These are phyloP conservation scores for Agelaius tricolor DNA, from an alignment of 2,113 vertebrate species.

Conservation along the genomic window DNA sequence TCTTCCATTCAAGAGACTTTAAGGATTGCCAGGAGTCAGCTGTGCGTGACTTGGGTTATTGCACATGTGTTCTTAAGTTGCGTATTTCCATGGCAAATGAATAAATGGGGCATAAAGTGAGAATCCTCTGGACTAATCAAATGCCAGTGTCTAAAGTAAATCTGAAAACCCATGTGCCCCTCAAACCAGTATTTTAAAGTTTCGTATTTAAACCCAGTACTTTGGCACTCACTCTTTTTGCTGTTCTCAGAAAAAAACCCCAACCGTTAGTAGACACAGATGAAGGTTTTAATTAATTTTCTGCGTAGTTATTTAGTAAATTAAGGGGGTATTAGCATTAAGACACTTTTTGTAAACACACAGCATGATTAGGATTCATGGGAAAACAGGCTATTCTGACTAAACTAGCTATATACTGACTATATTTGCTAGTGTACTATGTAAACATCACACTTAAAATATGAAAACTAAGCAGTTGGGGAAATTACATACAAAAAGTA, in stretches of 20 bases:
- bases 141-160: not conserved
- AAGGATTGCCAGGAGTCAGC: no score
- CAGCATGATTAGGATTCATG: fast-evolving
- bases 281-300: not conserved
- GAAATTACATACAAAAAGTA: fast-evolving
- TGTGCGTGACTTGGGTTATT: fast-evolving
- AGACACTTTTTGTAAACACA: not conserved
- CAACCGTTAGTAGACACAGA: not conserved
- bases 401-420: fast-evolving
- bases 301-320: not conserved
- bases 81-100: fast-evolving
- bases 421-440: fast-evolving
- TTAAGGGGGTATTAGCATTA: not conserved
- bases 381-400: not conserved
- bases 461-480: fast-evolving
- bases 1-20: fast-evolving
- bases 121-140: not conserved
- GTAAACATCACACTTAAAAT: not conserved
- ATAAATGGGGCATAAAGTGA: not conserved
- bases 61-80: fast-evolving
- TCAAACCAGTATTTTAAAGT: not conserved
- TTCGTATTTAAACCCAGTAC: not conserved
- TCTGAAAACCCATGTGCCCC: not conserved
- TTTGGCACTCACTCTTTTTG: fast-evolving
- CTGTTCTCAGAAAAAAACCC: fast-evolving